Percentiles rank a stretch among this genome's conserved stretches.
Evolutionary conservation across 2,113 vertebrate genomes (phyloP).

Genomic region (Misgurnus mizolepis): DNA sequence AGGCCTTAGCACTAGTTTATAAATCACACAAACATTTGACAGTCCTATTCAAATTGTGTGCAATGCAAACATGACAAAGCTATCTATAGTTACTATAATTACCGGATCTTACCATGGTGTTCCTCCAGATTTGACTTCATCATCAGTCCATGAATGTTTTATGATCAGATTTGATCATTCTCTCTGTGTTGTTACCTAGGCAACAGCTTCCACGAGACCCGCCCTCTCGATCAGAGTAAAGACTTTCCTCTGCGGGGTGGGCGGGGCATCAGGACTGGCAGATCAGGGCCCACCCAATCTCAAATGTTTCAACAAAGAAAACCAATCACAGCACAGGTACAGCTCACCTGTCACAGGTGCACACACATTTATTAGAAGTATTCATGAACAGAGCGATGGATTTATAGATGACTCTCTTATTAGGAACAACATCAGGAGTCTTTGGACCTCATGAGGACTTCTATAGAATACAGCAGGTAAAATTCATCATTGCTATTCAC

Average conservation of each 20-base stretch:
- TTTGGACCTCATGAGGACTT: constrained; percentile 65
- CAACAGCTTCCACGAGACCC: constrained; percentile 67
- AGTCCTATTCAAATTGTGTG: too few species aligned
- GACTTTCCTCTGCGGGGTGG: constrained; percentile 52
- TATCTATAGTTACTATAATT: not conserved
- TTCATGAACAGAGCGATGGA: not conserved
- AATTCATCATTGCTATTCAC: not conserved
- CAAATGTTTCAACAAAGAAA: constrained; percentile 36
- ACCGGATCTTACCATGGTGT: not conserved
- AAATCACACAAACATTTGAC: too few species aligned
- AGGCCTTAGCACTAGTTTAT: too few species aligned
- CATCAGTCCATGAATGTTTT: constrained; percentile 6
- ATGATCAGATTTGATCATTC: not conserved
- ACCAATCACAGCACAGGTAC: constrained; percentile 34
- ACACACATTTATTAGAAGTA: too few species aligned
- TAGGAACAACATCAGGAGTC: constrained; percentile 61
- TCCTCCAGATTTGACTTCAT: not conserved
- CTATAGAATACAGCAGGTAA: constrained; percentile 73
- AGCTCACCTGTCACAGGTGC: not conserved
- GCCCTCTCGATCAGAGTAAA: constrained; percentile 55
- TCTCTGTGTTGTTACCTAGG: constrained; percentile 60
- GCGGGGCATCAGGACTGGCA: constrained; percentile 47
- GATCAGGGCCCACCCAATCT: constrained; percentile 33
- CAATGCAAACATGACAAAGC: too few species aligned
- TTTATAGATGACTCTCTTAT: constrained; percentile 22